Base-by-base conservation (phyloP, 1,140 invertebrate genomes). In the Platyscapa corneri region DNA sequence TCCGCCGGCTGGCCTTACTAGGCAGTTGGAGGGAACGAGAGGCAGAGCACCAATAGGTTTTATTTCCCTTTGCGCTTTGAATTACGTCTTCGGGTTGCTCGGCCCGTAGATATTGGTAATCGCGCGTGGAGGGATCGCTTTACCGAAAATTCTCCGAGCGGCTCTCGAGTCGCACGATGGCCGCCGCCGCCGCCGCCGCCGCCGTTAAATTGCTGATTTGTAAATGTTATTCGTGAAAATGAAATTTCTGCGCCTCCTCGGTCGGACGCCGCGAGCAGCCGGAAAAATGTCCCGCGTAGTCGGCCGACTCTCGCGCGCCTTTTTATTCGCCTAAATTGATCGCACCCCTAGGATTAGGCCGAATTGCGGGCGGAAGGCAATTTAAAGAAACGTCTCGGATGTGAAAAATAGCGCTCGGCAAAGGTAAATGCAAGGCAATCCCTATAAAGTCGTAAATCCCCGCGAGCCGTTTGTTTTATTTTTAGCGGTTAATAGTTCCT, bases 1-100 rank as follows among this genome's bases (percentile, higher is more conserved):
- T 34, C 32, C 60, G 72, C 42, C 74, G 56, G 42, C 53, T 83
- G 75, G 76, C 74, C 82, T 83, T 83, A 83, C 82, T 83, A 77
- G 72, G 72, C 70, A n/a, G 30, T 27, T 32, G 49, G 16, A 10
- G 23, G 27, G n/a, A 30, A 6, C 20, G 37, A 42, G 79, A n/a
- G 79, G 46, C 42, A 60, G 56, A 67, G 60, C 65, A 56, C 32
- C 64, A 12, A 82, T 78, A 32, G 23, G 49, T 49, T 80, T 81
- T 39, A 78, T 76, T 76, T 60, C 72, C 82, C 16, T 46, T 32
- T 30, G 56, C n/a, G 20, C 23, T 76, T 76, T 65, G 72, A 76
- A 83, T 76, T 65, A 60, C 34, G 23, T 60, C 20, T 14, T 27
- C 53, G 81, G 1, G 34, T 37, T 56, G 76, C 5, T 23, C 56